Conservation (phyloP, 2,888 invertebrate genomes). For the Drosophila fungiperda region DNA sequence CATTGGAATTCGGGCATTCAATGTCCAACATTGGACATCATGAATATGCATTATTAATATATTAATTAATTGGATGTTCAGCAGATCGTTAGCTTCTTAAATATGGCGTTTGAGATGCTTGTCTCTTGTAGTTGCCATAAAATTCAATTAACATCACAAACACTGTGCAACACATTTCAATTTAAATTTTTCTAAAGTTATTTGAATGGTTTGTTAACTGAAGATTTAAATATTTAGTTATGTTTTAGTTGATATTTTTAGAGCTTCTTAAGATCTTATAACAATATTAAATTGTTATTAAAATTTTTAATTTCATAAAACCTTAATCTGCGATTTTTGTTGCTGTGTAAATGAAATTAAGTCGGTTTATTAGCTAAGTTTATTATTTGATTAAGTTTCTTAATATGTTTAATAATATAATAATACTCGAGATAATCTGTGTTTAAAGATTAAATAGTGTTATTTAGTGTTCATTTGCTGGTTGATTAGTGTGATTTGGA, state of each 20-base stretch:
- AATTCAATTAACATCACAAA: conserved; percentile 57
- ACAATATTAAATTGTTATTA: neutral
- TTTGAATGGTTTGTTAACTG: neutral
- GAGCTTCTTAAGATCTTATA: neutral
- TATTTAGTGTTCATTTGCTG: neutral
- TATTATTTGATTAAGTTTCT: neutral
- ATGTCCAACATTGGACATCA: conserved; percentile 42
- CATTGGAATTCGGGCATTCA: conserved; percentile 19
- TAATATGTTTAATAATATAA: neutral
- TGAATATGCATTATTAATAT: conserved; percentile 70
- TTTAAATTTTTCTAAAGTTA: neutral
- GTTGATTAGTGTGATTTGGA: conserved; percentile 20
- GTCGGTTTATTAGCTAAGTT: neutral
- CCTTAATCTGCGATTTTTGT: neutral
- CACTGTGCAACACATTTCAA: conserved; percentile 44
- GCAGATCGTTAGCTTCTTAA: conserved; percentile 73
- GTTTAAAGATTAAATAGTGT: neutral
- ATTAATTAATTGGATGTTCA: conserved; percentile 72
- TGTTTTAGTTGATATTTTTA: neutral
- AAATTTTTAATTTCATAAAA: neutral
- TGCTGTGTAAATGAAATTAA: neutral
- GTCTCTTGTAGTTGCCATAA: conserved; percentile 50
- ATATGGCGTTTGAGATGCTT: conserved; percentile 30
- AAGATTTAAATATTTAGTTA: neutral
- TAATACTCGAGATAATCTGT: neutral